Conservation (phyloP, 2,888 invertebrate genomes). For the Xestia rhomboidea region DNA sequence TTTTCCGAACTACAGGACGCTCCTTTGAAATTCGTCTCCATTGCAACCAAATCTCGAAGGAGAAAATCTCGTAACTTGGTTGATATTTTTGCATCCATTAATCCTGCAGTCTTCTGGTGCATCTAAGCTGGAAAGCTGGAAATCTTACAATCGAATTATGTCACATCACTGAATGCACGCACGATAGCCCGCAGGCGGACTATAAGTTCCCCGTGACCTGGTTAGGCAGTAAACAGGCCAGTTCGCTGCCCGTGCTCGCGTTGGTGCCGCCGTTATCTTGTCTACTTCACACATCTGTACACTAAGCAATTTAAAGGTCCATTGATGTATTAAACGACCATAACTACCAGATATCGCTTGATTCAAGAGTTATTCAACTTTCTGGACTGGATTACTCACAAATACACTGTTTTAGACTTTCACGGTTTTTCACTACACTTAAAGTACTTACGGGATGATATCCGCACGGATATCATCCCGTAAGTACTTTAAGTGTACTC, state of each 20-base stretch:
- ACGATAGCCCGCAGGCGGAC: conserved; percentile 65
- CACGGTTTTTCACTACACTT: too few relatives aligned
- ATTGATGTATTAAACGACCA: conserved; percentile 4
- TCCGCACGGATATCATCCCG: too few relatives aligned
- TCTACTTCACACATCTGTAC: conserved; percentile 67
- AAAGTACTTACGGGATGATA: too few relatives aligned
- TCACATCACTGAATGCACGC: conserved; percentile 75
- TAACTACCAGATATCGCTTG: too few relatives aligned
- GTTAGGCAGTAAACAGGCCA: conserved; percentile 75
- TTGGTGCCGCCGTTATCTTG: conserved; percentile 74
- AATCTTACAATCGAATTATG: conserved; percentile 74
- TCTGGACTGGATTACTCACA: not conserved
- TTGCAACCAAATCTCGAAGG: not conserved
- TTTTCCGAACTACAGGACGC: not conserved
- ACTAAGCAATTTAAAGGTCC: conserved; percentile 14
- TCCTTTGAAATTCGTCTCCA: too few relatives aligned
- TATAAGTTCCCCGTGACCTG: conserved; percentile 78
- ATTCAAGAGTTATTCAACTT: not conserved
- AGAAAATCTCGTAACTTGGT: not conserved
- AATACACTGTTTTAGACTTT: too few relatives aligned
- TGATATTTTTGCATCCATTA: not conserved
- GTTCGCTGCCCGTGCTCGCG: conserved; percentile 62
- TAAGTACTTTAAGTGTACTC: too few relatives aligned
- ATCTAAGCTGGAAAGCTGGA: conserved; percentile 66
- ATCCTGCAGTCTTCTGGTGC: conserved; percentile 6